Conservation (phyloP, 2,888 invertebrate genomes). For the Hydrotaea cyrtoneurina region DNA sequence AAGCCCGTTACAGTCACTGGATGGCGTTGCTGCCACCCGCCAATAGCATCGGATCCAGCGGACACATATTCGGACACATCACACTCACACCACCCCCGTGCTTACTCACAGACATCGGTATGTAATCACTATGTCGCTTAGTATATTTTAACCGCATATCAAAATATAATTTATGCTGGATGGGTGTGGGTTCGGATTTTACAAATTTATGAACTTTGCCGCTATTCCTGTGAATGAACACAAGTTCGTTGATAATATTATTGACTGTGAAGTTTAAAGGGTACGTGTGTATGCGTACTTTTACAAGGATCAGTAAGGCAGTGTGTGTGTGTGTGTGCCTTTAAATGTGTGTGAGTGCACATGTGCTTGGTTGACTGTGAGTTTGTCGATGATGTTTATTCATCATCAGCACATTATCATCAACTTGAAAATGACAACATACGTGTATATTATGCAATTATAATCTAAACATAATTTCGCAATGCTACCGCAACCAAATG, state of each 20-base stretch:
- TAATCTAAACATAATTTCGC: constrained; percentile 63
- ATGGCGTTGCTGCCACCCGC: background rate
- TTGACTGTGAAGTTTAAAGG: background rate
- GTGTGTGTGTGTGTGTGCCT: background rate
- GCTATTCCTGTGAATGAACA: constrained; percentile 8
- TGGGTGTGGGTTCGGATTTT: constrained; percentile 1
- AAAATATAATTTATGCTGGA: constrained; percentile 29
- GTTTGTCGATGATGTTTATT: constrained; percentile 59
- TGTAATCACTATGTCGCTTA: constrained; percentile 45
- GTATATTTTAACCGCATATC: constrained; percentile 51
- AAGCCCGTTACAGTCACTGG: background rate
- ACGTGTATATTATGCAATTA: constrained; percentile 67
- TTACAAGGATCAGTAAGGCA: constrained; percentile 6
- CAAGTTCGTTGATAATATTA: constrained; percentile 18
- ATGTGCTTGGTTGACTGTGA: background rate
- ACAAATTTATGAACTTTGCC: constrained; percentile 10
- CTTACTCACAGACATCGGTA: background rate
- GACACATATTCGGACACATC: constrained; percentile 23
- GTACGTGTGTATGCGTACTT: constrained; percentile 6
- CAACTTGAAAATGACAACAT: constrained; percentile 63
- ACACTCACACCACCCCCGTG: background rate
- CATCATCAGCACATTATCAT: constrained; percentile 66
- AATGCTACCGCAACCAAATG: constrained; percentile 1
- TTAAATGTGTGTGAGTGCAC: background rate
- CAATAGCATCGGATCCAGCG: background rate